These are phyloP conservation scores for Neodiprion fabricii DNA, from an alignment of 1,140 invertebrate species.

Conservation along the genomic window DNA sequence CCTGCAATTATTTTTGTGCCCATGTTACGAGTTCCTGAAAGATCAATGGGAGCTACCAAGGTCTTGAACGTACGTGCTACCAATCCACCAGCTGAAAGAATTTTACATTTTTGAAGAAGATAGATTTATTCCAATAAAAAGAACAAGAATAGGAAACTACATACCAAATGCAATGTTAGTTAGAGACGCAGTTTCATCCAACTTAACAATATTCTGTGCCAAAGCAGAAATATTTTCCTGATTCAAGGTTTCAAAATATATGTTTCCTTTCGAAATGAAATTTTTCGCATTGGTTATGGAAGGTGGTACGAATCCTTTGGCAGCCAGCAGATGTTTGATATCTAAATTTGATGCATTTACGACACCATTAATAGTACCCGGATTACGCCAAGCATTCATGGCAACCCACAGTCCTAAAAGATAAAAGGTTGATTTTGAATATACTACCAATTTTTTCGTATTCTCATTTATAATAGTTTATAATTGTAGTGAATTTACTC, in stretches of 20 bases:
- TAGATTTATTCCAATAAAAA: neutral
- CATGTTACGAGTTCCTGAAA: slow-evolving; percentile 13
- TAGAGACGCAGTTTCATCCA: slow-evolving; percentile 35
- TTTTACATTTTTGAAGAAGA: neutral
- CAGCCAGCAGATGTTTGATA: slow-evolving; percentile 23
- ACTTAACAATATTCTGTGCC: slow-evolving; percentile 30
- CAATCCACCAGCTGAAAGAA: slow-evolving; percentile 26
- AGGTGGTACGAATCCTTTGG: slow-evolving; percentile 26
- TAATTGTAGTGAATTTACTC: slow-evolving; percentile 10
- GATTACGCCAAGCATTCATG: slow-evolving; percentile 19
- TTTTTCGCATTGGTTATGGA: slow-evolving; percentile 31
- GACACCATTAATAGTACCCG: slow-evolving; percentile 26
- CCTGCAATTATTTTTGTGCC: slow-evolving; percentile 24
- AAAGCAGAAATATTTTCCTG: slow-evolving; percentile 34
- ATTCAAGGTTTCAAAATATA: slow-evolving; percentile 36
- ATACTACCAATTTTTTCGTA: neutral
- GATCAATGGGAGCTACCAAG: slow-evolving; percentile 6
- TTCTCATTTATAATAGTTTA: neutral
- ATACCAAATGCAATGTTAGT: slow-evolving; percentile 40
- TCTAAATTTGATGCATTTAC: slow-evolving; percentile 27
- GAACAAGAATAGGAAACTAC: slow-evolving; percentile 14
- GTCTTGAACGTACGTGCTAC: slow-evolving; percentile 11
- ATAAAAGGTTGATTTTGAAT: neutral
- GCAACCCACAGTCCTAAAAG: neutral
- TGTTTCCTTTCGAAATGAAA: slow-evolving; percentile 30